Base-by-base conservation (phyloP, 2,797 vertebrate genomes). In the Sarcoramphus papa region DNA sequence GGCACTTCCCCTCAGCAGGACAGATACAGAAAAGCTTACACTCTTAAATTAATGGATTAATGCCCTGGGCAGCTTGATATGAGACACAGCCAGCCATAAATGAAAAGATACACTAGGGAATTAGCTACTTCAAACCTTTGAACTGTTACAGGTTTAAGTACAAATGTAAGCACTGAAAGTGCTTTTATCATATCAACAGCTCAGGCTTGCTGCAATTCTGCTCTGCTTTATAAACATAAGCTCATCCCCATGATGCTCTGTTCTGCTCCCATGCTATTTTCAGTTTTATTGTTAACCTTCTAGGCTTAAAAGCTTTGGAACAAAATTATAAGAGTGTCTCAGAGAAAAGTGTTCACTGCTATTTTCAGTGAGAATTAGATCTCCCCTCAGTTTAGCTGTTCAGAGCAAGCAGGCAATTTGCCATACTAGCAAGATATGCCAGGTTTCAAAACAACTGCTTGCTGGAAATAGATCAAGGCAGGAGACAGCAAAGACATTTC, bases 181-280 rank as follows among this genome's bases (percentile, higher is more conserved):
- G 74, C 77, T 91, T 94, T 96, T 88, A 86, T 35, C 65, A 30
- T 37, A 94, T 62, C 92, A 80, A 59, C 65, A 86, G 57, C 41
- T 62, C 76, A 21, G 64, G 54, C 73, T 90, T 73, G 85, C 82
- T 88, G 76, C 73, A 93, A 2, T 85, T 50, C 85, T 78, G 53
- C 82, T 85, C 35, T 80, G 69, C 79, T 69, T 76, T 53, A 59
- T 65, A 70, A 91, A 59, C 74, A 51, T 5, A 6, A 65, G 60
- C 83, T 92, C 78, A 68, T 82, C 87, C 37, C 50, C n/a, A 16
- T 0, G 41, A 69, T 8, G 27, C 85, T 67, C 86, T 31, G 20
- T 45, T 73, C 67, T 76, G 76, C 72, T 93, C 85, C 74, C 51
- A 8, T 63, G 89, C 51, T 48, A 20, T 76, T 85, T 22, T 31